Base-by-base conservation (phyloP, 2,113 vertebrate species). In the Apeltes quadracus region DNA sequence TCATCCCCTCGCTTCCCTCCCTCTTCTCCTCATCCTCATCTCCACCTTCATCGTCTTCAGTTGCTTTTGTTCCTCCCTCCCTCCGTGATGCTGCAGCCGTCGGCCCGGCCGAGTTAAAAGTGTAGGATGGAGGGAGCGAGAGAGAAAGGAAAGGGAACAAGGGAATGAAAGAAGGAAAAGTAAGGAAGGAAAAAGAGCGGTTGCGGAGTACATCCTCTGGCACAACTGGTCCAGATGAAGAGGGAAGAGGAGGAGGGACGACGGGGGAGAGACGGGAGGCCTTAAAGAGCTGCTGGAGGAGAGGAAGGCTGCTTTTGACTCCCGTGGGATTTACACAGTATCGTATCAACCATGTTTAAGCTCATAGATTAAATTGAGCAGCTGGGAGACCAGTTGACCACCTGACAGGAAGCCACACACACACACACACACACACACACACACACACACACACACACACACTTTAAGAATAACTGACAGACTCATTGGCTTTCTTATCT, bases 151-250 rank as follows among this genome's bases (percentile, higher is more conserved):
- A 72, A 59, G 29, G 23, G 58, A 62, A 50, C 18, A 43, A 71
- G 9, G 32, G 34, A 41, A 4, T 2, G 29, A 62, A 13, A 65
- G 61, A 16, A 71, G 32, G 9, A 59, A 59, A 48, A 48, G 22
- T 10, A 23, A 2, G 7, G 57, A 43, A 2, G 32, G 54, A 27
- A 57, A 32, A 62, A 23, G 54, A 65, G 41, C 53, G 39, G 29
- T 2, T 12, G 12, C 36, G 55, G 53, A 34, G 32, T 7, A 34
- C 16, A 0, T 79, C 65, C 77, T 50, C 27, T 4, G 44, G 57
- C 67, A 58, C 43, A 34, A 53, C 9, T 29, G 27, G 13, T 78
- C 25, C 65, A 63, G 65, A 67, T 73, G 58, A 69, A 29, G 54
- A 46, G 18, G 38, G 23, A 55, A 59, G 62, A 63, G 64, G 55